Evolutionary conservation across 2,113 vertebrate species (phyloP), one percentile per base, ranked within the genome.

Genomic region (Syrrhaptes paradoxus): DNA sequence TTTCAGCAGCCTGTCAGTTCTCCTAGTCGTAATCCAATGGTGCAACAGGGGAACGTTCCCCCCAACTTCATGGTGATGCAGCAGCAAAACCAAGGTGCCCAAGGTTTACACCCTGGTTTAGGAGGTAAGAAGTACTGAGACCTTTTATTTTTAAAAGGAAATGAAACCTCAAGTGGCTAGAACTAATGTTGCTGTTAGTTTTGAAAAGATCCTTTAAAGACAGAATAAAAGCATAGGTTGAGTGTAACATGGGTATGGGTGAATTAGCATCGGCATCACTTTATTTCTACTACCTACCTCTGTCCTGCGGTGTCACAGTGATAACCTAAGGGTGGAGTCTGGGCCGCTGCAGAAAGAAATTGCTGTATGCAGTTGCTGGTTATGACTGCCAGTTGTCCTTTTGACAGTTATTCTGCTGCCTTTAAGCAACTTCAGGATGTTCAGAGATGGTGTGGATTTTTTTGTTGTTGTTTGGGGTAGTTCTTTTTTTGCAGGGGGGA

Each of bases 21-120:
- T 97, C 99, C 99, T 22, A 98, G 99, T 90, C 98, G 99, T 96
- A 99, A 98, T 91, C 98, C 98, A 81, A 98, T 99, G 91, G 98
- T 98, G 89, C 99, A 98, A 73, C 99, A 99, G 97, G 98, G 98
- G 91, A 99, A 97, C 38, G 98, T 99, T 85, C 98, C 99, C 94
- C 98, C 99, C 95, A 99, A 98, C 96, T 99, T 99, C 97, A 99
- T 99, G 98, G 99, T 99, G 97, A 99, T 99, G 98, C 98, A 99
- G 94, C 99, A 99, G 96, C 99, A 99, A 96, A 99, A 97, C 96
- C 99, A 99, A 97, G 98, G 98, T 95, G 97, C 98, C 79, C 99
- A 99, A 97, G 98, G 98, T 98, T 98, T 99, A 97, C 99, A 99
- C 95, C 98, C 98, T 97, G 97, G 96, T 73, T 98, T 99, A 96